Base-by-base conservation (phyloP, 1,140 invertebrate species). In the Dufourea novaeangliae region DNA sequence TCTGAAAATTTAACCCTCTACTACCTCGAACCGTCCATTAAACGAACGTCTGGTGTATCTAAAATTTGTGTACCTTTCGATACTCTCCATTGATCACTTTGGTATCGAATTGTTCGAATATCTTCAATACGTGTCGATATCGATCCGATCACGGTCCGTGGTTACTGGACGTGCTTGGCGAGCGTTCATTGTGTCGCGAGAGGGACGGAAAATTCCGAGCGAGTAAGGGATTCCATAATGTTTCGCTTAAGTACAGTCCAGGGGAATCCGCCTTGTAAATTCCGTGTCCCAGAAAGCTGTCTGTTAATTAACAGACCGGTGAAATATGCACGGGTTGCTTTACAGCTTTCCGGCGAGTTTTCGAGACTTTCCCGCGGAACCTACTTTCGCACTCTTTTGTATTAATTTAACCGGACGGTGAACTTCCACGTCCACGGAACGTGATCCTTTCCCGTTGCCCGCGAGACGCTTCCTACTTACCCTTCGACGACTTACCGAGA, bases 341-440 rank as follows among this genome's bases (percentile, higher is more conserved):
- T 75, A 68, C 52, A 41, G 63, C 52, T 75, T 75, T 75, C 39
- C 34, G 71, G 22, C 72, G 72, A 75, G 72, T 75, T 75, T n/a
- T 75, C 72, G 37, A 68, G 52, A 68, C 37, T 66, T 68, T 14
- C 14, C n/a, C 37, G 7, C 25, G 27, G 37, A 14, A 46, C 52
- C 52, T 75, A 75, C 63, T 75, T 75, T 59, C 64, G 34, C 29
- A 46, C 72, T 68, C 72, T 75, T 75, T 75, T 75, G 72, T 75
- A 75, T 68, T 75, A 75, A 75, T 75, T 75, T 57, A 75, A 32
- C 63, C 29, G 63, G 63, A 75, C 25, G 64, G 52, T 52, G 37
- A 68, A 68, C 37, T 75, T 75, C 14, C 50, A 34, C 37, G 63
- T 39, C 52, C 52, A 6, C 14, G 27, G 29, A 29, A 57, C 62